Conservation (phyloP, 2,888 invertebrate genomes). For the Synergus gifuensis region DNA sequence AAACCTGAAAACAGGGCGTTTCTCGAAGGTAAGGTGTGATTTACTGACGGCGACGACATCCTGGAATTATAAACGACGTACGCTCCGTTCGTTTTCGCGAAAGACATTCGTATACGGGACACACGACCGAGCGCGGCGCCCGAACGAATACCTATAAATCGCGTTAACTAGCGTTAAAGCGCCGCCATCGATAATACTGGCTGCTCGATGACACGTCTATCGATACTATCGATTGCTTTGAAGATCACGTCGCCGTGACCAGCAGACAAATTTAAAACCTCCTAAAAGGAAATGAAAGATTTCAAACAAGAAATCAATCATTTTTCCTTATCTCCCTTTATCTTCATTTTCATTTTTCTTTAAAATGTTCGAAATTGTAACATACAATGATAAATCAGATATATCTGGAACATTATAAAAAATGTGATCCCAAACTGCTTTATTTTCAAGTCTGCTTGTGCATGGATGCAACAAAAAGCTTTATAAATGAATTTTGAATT, state of each 20-base stretch:
- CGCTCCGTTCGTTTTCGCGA: conserved; percentile 54
- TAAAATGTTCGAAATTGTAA: not conserved
- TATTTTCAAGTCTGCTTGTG: not conserved
- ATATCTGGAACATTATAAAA: not conserved
- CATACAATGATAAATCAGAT: not conserved
- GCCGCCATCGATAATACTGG: conserved; percentile 44
- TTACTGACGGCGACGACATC: conserved; percentile 59
- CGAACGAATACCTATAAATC: conserved; percentile 52
- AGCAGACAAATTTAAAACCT: conserved; percentile 47
- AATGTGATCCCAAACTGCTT: too few species aligned
- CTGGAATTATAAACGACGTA: conserved; percentile 63
- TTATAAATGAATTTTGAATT: not conserved
- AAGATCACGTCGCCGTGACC: conserved; percentile 47
- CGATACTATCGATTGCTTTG: conserved; percentile 47
- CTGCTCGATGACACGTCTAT: conserved; percentile 37
- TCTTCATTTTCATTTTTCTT: not conserved
- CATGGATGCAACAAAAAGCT: not conserved
- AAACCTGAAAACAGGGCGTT: conserved; percentile 47
- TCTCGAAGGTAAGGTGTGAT: conserved; percentile 62
- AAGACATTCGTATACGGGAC: conserved; percentile 45
- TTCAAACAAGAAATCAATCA: not conserved
- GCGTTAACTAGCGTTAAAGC: conserved; percentile 49
- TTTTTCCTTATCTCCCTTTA: not conserved
- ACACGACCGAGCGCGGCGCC: conserved; percentile 41
- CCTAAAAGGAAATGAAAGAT: conserved; percentile 34